phyloP scores from a whole-genome alignment of 2,113 vertebrate genomes.

The Corydoras maculifer region DNA sequence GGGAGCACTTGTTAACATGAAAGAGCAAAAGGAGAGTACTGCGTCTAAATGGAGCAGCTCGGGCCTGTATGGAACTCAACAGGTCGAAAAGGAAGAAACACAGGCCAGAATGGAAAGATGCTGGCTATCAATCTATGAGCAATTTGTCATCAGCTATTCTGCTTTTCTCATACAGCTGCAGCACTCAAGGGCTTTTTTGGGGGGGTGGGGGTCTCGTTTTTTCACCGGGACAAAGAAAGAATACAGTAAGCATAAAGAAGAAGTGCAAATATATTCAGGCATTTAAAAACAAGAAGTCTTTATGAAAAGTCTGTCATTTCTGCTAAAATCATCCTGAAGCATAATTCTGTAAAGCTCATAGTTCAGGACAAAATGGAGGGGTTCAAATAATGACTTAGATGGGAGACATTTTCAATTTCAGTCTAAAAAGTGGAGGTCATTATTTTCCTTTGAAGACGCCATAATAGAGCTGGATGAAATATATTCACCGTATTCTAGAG shows the following conservation, averaged over 20 bases:
- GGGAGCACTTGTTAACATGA: constrained; percentile 55
- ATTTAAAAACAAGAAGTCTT: constrained; percentile 27
- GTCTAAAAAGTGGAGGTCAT: constrained; percentile 42
- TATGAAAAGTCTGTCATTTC: constrained; percentile 26
- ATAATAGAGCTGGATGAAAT: constrained; percentile 45
- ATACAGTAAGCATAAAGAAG: constrained; percentile 5
- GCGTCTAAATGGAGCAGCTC: constrained; percentile 42
- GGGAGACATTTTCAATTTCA: constrained; percentile 47
- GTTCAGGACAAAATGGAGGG: constrained; percentile 30
- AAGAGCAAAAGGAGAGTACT: constrained; percentile 34
- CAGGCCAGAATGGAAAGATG: constrained; percentile 30
- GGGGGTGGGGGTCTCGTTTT: neutral
- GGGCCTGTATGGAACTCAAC: constrained; percentile 43
- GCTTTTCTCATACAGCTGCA: constrained; percentile 23
- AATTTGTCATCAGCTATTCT: constrained; percentile 29
- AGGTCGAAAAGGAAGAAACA: constrained; percentile 36
- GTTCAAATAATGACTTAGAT: constrained; percentile 44
- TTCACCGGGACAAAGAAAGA: constrained; percentile 5
- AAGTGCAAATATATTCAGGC: constrained; percentile 2
- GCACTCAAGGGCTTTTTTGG: constrained; percentile 10
- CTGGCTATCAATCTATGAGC: constrained; percentile 32
- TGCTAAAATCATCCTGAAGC: constrained; percentile 35
- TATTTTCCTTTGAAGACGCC: constrained; percentile 46
- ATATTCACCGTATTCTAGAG: constrained; percentile 31
- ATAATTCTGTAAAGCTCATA: constrained; percentile 33